These are phyloP conservation scores for Melipona quadrifasciata DNA, from an alignment of 1,140 invertebrate species.

Conservation along the genomic window DNA sequence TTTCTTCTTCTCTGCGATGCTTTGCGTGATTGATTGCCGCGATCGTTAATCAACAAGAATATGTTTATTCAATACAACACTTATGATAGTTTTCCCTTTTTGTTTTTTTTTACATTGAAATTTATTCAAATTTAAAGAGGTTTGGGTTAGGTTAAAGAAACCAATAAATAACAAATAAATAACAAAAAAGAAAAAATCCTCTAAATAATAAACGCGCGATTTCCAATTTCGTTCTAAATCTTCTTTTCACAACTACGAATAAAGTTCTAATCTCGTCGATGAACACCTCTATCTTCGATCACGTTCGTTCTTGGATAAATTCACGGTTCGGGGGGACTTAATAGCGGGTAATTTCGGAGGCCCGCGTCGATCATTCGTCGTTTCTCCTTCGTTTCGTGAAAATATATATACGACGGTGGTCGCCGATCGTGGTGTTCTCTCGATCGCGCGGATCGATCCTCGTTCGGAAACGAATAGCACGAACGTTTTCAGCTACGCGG, in stretches of 20 bases:
- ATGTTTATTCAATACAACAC: not conserved
- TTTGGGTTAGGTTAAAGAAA: too few relatives aligned
- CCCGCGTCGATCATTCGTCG: constrained; percentile 1
- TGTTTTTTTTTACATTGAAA: too few relatives aligned
- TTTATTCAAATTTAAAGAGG: too few relatives aligned
- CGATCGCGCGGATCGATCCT: constrained; percentile 21
- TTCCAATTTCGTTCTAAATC: not conserved
- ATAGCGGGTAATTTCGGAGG: not conserved
- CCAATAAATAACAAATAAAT: too few relatives aligned
- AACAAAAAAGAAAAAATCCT: too few relatives aligned
- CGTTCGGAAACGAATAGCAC: not conserved
- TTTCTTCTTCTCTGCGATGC: not conserved
- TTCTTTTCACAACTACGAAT: too few relatives aligned
- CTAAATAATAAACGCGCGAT: not conserved
- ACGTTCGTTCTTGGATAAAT: not conserved
- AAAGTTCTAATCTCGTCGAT: not conserved
- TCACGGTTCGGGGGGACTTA: not conserved
- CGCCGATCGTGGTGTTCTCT: constrained; percentile 1
- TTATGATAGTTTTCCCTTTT: not conserved
- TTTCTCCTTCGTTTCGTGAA: not conserved
- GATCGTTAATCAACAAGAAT: not conserved
- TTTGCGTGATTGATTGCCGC: not conserved
- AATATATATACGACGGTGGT: constrained; percentile 17
- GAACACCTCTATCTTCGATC: not conserved
- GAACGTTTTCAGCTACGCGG: constrained; percentile 20